Conservation (phyloP, 2,888 invertebrate genomes). For the Auanema freiburgensis region DNA sequence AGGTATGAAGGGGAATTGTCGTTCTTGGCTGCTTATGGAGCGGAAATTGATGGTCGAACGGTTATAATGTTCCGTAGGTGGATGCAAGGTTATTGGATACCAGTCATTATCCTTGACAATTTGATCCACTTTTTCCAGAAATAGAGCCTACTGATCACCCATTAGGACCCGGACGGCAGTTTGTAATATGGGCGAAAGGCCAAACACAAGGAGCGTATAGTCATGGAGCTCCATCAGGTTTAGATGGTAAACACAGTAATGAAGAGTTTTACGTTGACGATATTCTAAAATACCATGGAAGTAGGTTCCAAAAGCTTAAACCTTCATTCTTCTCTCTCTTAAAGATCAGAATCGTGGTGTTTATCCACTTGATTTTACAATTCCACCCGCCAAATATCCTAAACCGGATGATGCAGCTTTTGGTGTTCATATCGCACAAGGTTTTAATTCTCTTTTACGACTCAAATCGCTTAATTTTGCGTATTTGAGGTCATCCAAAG, state of each 20-base stretch:
- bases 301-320: constrained; percentile 1
- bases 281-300: constrained; percentile 22
- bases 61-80: constrained; percentile 59
- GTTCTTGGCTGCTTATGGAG: constrained; percentile 53
- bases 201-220: constrained; percentile 36
- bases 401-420: constrained; percentile 17
- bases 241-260: constrained; percentile 33
- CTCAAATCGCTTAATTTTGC: not conserved
- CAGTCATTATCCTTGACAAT: not conserved
- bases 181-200: constrained; percentile 58
- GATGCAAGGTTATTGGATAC: constrained; percentile 35
- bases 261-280: constrained; percentile 22
- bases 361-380: constrained; percentile 22
- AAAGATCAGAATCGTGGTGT: constrained; percentile 20
- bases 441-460: not conserved
- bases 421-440: constrained; percentile 13
- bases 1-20: constrained; percentile 61
- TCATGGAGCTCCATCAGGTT: constrained; percentile 36
- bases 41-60: constrained; percentile 52
- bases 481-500: constrained; percentile 6
- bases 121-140: constrained; percentile 34
- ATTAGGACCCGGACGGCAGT: constrained; percentile 52
- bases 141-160: constrained; percentile 63
- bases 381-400: constrained; percentile 8
- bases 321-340: not conserved